These are phyloP conservation scores for Ormyrus labotus DNA, from an alignment of 2,888 invertebrate species.

Conservation along the genomic window DNA sequence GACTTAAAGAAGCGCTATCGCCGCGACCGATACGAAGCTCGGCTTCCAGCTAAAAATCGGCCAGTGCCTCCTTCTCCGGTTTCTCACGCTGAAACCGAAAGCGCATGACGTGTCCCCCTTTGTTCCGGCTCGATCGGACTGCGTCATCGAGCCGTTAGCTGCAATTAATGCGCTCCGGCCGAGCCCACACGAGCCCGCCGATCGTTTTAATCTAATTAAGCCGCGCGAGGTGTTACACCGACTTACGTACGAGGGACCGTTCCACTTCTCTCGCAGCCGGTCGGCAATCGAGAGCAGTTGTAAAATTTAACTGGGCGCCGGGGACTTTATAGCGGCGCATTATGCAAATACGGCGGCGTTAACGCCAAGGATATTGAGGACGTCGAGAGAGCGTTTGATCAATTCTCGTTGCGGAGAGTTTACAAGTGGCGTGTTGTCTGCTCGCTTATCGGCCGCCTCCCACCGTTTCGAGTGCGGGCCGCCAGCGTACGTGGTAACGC, in stretches of 20 bases:
- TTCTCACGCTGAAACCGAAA: slow-evolving; percentile 37
- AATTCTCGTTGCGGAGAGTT: slow-evolving; percentile 1
- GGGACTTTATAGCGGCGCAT: slow-evolving; percentile 10
- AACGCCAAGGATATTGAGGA: slow-evolving; percentile 37
- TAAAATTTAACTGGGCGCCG: slow-evolving; percentile 11
- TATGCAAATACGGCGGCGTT: slow-evolving; percentile 13
- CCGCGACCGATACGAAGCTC: slow-evolving; percentile 1
- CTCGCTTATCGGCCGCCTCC: slow-evolving; percentile 2
- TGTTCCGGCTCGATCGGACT: slow-evolving; percentile 8
- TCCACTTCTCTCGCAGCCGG: background rate
- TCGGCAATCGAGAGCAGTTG: background rate
- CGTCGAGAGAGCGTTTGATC: slow-evolving; percentile 21
- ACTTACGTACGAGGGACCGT: background rate
- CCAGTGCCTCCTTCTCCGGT: background rate
- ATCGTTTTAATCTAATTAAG: slow-evolving; percentile 35
- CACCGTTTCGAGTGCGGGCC: background rate
- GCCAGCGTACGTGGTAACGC: background rate
- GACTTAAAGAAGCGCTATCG: background rate
- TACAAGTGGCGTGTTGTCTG: background rate
- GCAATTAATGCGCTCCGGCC: slow-evolving; percentile 23
- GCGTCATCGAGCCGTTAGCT: slow-evolving; percentile 14
- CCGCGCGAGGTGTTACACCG: slow-evolving; percentile 19
- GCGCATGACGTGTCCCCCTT: slow-evolving; percentile 44
- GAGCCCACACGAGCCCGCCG: slow-evolving; percentile 8
- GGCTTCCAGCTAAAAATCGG: background rate